Evolutionary conservation across 2,888 invertebrate species (phyloP), one percentile per base, ranked within the genome.

Genomic region (Lepetodrilus schrolli): DNA sequence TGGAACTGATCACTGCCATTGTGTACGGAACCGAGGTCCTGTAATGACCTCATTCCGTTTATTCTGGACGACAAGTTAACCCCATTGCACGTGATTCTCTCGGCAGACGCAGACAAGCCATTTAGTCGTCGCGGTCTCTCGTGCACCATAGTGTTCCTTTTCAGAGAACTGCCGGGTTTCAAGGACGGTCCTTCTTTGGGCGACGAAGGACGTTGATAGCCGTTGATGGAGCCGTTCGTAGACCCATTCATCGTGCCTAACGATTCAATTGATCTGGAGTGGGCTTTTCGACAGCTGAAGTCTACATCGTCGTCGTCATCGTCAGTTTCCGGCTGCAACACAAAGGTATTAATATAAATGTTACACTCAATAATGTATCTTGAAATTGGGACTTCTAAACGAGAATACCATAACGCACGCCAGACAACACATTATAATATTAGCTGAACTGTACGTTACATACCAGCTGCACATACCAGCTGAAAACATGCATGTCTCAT

Each of bases 111-210:
- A 1, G 58, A 58, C 17, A 58, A 30, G 0, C 58, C 58, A 34
- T 58, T 58, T 3, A 58, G 8, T 30, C 58, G 10, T 30, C 17
- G 26, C 0, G 58, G 58, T 34, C 58, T 58, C 10, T 58, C 58
- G n/a, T 58, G 58, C 4, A 58, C 58, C 58, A 58, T 58, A 4
- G 17, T 58, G 34, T 58, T 58, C 7, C 58, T 58, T 17, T 58
- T 58, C 58, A 58, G 5, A 7, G 58, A 58, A 30, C 58, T 58
- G 10, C 58, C 58, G 13, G 58, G 5, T 58, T 34, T 58, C 2
- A 58, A 2, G 30, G 58, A 17, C 17, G 58, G 58, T 1, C 58
- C 34, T 30, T 58, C 13, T n/a, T 30, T 8, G 0, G 58, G 34
- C 17, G 58, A 34, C 17, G 58, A 30, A 30, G 58, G 58, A 2